Base-by-base conservation (phyloP, 2,888 invertebrate genomes). In the Brachypterus glaber region DNA sequence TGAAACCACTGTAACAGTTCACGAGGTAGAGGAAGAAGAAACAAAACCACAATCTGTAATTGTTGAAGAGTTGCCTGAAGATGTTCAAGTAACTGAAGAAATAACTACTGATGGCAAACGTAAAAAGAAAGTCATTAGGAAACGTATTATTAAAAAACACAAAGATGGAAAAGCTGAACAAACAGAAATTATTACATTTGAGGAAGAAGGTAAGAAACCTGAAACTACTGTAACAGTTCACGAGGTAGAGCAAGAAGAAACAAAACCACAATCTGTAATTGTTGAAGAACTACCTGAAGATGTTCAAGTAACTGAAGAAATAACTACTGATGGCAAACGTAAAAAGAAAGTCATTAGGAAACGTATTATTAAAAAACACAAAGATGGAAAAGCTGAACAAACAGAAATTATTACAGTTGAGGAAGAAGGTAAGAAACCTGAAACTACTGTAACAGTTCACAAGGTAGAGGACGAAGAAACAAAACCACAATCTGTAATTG, bases 151-250 rank as follows among this genome's bases (percentile, higher is more conserved):
- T 33, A 67, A 58, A 36, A 68, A 67, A 45, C 60, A 59, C 3
- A 62, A 49, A 45, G 66, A 58, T 37, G 50, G 56, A 31, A 62
- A 58, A 47, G 59, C 66, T 25, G 67, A 70, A 49, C 31, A 41
- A 18, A 48, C 56, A 30, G 46, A 52, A 39, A 46, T 50, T 15
- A 43, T 48, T 2, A 55, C 51, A 29, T 41, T 50, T 16, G 49
- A 51, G 49, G 58, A 64, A 49, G 66, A 67, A 31, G 64, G 62
- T 15, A 54, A 59, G 35, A 56, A 63, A 36, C 70, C 70, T 0
- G 53, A 47, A 42, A 43, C 40, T 9, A 40, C 41, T 8, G 47
- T 48, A 11, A 33, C 32, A 30, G 37, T 37, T 1, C 21, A 16
- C 17, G 49, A 51, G 48, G 35, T 48, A 16, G 49, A 58, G 45